Evolutionary conservation across 1,140 invertebrate species (phyloP).

Genomic region (Pentalonia nigronervosa): DNA sequence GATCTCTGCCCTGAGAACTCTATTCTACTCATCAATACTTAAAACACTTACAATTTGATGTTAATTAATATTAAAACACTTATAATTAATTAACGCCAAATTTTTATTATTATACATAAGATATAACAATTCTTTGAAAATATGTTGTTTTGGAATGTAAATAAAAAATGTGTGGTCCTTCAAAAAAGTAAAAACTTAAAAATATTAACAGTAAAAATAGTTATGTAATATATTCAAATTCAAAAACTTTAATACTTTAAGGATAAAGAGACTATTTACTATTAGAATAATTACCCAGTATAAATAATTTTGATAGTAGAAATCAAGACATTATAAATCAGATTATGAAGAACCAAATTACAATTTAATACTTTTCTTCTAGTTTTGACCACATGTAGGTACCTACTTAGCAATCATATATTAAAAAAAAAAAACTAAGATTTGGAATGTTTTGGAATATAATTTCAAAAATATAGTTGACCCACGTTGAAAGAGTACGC

Average conservation of each 20-base stretch:
- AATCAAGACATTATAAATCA: not conserved
- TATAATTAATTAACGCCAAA: not conserved
- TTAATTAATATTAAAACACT: not conserved
- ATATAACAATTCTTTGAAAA: not conserved
- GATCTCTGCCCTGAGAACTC: not conserved
- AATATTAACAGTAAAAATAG: not conserved
- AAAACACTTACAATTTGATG: not conserved
- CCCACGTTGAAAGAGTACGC: not conserved
- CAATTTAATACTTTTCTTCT: not conserved
- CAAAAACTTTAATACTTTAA: too few relatives aligned
- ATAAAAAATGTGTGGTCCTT: not conserved
- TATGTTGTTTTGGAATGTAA: not conserved
- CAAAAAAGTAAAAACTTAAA: not conserved
- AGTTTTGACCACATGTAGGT: not conserved
- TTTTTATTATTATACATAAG: not conserved
- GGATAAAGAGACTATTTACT: not conserved
- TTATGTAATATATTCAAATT: not conserved
- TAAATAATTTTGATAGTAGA: not conserved
- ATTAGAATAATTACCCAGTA: not conserved
- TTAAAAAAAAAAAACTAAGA: not conserved
- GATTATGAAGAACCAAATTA: not conserved
- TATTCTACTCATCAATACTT: not conserved
- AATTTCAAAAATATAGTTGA: not conserved
- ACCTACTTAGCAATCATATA: not conserved
- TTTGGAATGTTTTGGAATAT: not conserved